Conservation (phyloP, 2,113 vertebrate genomes). For the Corythaeola cristata region DNA sequence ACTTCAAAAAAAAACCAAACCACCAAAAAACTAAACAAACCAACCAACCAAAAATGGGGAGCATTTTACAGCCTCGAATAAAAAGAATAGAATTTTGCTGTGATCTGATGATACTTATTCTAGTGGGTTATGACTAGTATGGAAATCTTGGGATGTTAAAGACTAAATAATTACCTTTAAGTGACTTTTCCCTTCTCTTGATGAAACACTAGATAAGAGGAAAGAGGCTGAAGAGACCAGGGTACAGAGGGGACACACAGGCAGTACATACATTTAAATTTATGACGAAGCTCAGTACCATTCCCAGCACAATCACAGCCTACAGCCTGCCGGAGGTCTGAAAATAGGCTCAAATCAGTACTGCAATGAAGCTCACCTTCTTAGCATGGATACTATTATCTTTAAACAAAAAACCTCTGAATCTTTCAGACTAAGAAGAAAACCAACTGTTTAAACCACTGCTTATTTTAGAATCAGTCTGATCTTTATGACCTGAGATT, state of each 20-base stretch:
- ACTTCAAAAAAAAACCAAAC: neutral
- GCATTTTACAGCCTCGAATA: neutral
- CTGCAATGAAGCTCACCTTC: neutral
- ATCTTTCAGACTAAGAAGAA: neutral
- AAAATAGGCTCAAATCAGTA: neutral
- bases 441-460: accelerated
- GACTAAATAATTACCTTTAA: neutral
- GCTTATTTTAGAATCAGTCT: neutral
- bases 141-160: neutral
- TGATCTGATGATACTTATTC: neutral
- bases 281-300: neutral
- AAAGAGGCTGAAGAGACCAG: neutral
- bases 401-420: neutral
- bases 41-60: neutral
- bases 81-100: neutral
- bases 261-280: neutral
- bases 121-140: neutral
- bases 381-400: neutral
- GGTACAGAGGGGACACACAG: neutral
- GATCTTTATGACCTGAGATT: neutral
- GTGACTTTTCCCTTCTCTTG: neutral
- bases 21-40: neutral
- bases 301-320: neutral
- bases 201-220: neutral
- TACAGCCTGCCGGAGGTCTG: neutral